A percentile compares a stretch with the other conserved stretches of the same genome.
phyloP scores from a whole-genome alignment of 1,140 invertebrate genomes.

The Magallana ariakensis region DNA sequence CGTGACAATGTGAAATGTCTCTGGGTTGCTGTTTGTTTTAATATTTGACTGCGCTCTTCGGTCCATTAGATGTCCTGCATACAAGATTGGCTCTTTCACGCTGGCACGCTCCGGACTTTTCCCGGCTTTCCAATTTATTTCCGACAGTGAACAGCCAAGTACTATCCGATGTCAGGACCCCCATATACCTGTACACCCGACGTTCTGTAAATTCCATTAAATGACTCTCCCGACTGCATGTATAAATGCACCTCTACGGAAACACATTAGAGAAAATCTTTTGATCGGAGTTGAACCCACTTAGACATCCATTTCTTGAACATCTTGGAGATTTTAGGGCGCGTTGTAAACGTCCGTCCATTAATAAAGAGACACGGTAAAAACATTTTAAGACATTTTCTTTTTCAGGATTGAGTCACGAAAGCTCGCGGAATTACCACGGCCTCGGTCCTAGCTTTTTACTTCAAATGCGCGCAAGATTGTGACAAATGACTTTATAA shows the following conservation, averaged over 20 bases:
- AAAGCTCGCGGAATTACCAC: slow-evolving; percentile 25
- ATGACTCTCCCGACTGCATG: slow-evolving; percentile 25
- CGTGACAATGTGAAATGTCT: slow-evolving; percentile 10
- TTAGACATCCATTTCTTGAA: slow-evolving; percentile 31
- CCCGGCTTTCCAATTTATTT: background rate
- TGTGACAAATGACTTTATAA: slow-evolving; percentile 43
- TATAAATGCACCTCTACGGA: slow-evolving; percentile 38
- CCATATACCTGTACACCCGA: slow-evolving; percentile 15
- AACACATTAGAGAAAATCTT: slow-evolving; percentile 39
- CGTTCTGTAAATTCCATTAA: slow-evolving; percentile 23
- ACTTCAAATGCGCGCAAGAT: slow-evolving; percentile 40
- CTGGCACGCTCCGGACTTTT: slow-evolving; percentile 12
- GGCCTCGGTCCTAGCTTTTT: slow-evolving; percentile 21
- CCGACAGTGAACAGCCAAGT: slow-evolving; percentile 21
- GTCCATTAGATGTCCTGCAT: slow-evolving; percentile 1
- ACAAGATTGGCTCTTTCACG: background rate
- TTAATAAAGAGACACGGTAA: slow-evolving; percentile 32
- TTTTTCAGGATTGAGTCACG: slow-evolving; percentile 30
- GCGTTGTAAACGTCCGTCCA: slow-evolving; percentile 35
- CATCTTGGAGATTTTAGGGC: slow-evolving; percentile 4
- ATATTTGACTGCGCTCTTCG: slow-evolving; percentile 10
- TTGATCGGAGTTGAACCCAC: slow-evolving; percentile 41
- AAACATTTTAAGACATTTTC: slow-evolving; percentile 45
- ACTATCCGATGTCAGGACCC: slow-evolving; percentile 20
- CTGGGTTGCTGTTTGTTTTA: slow-evolving; percentile 15